Evolutionary conservation across 2,888 invertebrate genomes (phyloP).

Genomic region (Morpho achilles): DNA sequence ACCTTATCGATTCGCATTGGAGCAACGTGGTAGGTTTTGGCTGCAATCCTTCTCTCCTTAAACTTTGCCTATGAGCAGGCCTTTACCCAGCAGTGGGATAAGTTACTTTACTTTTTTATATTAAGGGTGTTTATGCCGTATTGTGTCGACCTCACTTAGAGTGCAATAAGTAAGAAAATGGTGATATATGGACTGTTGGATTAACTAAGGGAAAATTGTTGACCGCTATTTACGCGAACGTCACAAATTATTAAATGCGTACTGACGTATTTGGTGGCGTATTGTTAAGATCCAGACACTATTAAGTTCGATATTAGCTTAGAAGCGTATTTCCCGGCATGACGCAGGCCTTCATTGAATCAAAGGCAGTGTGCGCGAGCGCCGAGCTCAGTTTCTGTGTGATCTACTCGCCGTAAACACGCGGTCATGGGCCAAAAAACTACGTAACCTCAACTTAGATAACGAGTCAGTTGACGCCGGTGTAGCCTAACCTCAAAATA

Average conservation of each 20-base stretch:
- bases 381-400: constrained; percentile 69
- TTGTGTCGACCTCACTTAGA: too few species aligned
- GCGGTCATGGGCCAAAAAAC: constrained; percentile 55
- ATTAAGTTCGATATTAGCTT: constrained; percentile 57
- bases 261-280: constrained; percentile 49
- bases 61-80: too few species aligned
- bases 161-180: too few species aligned
- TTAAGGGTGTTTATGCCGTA: too few species aligned
- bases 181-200: too few species aligned
- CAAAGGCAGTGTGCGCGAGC: constrained; percentile 58
- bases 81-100: too few species aligned
- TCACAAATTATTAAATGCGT: constrained; percentile 53
- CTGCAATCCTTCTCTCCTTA: too few species aligned
- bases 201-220: constrained; percentile 6
- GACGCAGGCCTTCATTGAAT: constrained; percentile 70
- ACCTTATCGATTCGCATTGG: too few species aligned
- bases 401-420: constrained; percentile 74
- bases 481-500: constrained; percentile 45
- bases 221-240: constrained; percentile 32
- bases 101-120: too few species aligned
- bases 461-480: constrained; percentile 38
- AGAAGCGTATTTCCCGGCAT: constrained; percentile 71
- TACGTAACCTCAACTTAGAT: constrained; percentile 26
- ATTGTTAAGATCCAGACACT: constrained; percentile 53
- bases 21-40: too few species aligned